Conservation (phyloP, 2,888 invertebrate species). For the Lumbricus terrestris region DNA sequence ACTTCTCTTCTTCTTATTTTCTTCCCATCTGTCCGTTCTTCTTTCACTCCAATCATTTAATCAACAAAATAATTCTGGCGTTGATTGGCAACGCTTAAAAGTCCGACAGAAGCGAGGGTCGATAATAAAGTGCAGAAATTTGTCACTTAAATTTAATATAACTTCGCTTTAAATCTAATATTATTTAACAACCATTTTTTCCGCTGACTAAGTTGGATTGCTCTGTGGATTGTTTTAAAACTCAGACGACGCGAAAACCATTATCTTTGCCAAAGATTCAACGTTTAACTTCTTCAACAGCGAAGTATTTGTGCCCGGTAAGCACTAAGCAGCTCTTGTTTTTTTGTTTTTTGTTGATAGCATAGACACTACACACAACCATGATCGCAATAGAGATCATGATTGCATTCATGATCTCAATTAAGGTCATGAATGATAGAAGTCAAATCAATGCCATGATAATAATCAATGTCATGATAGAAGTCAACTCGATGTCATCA, state of each 20-base stretch:
- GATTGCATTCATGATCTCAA: background rate
- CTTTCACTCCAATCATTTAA: too few relatives aligned
- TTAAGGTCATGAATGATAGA: background rate
- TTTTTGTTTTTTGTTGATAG: too few relatives aligned
- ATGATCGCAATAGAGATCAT: background rate
- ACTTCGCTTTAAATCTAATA: background rate
- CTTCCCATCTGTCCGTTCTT: too few relatives aligned
- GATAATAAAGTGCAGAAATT: too few relatives aligned
- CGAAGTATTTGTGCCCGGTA: background rate
- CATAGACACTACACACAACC: too few relatives aligned
- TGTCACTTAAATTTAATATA: too few relatives aligned
- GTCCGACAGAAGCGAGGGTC: too few relatives aligned
- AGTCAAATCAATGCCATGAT: background rate
- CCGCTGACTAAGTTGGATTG: background rate
- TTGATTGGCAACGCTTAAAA: too few relatives aligned
- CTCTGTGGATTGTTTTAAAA: background rate
- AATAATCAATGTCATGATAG: background rate
- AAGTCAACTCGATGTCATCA: background rate
- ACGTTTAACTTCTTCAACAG: background rate
- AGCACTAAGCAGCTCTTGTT: too few relatives aligned
- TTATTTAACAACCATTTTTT: too few relatives aligned
- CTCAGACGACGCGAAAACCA: background rate
- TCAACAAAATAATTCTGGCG: too few relatives aligned
- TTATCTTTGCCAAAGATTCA: background rate
- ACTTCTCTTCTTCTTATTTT: too few relatives aligned